These are phyloP conservation scores for Grapholita molesta DNA, from an alignment of 1,140 invertebrate species.

Conservation along the genomic window DNA sequence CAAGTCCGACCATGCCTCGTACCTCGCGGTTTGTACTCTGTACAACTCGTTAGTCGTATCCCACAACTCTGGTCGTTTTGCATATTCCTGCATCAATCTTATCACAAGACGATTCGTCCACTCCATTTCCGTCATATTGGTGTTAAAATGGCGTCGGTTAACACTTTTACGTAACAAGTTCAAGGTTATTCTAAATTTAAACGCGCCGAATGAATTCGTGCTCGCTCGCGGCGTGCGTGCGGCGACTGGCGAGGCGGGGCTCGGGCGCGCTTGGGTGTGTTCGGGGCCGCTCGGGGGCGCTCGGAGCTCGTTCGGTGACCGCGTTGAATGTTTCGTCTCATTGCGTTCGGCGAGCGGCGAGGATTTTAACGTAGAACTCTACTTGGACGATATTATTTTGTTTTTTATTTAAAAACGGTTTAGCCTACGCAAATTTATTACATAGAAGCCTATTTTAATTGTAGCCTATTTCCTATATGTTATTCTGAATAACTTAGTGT, in stretches of 20 bases:
- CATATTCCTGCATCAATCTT: conserved; percentile 48
- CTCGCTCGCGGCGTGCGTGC: conserved; percentile 40
- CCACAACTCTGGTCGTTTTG: conserved; percentile 49
- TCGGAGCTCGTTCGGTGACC: background rate
- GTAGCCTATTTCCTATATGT: too few relatives aligned
- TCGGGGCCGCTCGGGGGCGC: conserved; percentile 21
- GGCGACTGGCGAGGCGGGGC: conserved; percentile 31
- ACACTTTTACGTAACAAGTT: conserved; percentile 3
- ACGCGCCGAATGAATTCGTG: conserved; percentile 29
- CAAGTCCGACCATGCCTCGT: conserved; percentile 57
- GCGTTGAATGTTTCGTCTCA: background rate
- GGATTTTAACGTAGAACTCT: too few relatives aligned
- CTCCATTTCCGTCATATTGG: conserved; percentile 38
- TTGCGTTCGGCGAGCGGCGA: too few relatives aligned
- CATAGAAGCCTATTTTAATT: too few relatives aligned
- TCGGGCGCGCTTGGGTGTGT: conserved; percentile 32
- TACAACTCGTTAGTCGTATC: conserved; percentile 45
- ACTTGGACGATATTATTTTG: too few relatives aligned
- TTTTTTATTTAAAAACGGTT: too few relatives aligned
- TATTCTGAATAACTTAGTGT: too few relatives aligned
- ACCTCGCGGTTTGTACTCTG: conserved; percentile 49
- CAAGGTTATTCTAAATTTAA: background rate
- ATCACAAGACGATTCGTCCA: conserved; percentile 55
- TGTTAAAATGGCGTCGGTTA: background rate
- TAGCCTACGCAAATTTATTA: too few relatives aligned